Evolutionary conservation across 2,888 invertebrate species (phyloP), one percentile per base, ranked within the genome.

Genomic region (Carcina quercana): DNA sequence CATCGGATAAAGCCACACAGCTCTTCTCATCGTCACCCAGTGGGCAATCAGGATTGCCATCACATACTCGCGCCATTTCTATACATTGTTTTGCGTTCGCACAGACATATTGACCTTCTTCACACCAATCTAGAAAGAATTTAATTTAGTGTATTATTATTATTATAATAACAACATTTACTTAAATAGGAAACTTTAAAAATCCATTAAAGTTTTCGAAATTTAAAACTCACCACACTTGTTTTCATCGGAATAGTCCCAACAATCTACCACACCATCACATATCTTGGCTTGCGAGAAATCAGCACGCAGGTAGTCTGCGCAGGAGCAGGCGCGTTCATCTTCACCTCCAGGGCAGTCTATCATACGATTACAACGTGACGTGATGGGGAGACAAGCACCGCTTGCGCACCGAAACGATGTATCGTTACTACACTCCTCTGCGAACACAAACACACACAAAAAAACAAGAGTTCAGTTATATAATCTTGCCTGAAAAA

Each of bases 201-300:
- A 2, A 8, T 19, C 1, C 3, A 19, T 2, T 2, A 19, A 19
- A n/a, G 19, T 19, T 19, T 19, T 2, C 19, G 7, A 6, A 19
- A n/a, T n/a, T n/a, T n/a, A n/a, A 6, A 11, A 7, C 25, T 13
- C 83, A 91, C 92, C 91, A 61, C 93, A 92, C 45, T 88, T 85
- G 50, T 88, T 88, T 69, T 93, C 93, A 61, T 93, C 93, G 0
- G 91, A 89, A 57, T 88, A 91, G 60, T 93, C 93, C 88, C 90
- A 91, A 53, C 93, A 93, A 54, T 93, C 93, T 1, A 91, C 87
- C 14, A 91, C 84, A 1, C 93, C 93, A 51, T 93, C 93, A 56
- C 93, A 93, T 29, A 93, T 89, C 66, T 93, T 93, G 8, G 90
- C 85, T 38, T 88, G 79, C 1, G 91, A 80, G 42, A 88, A 87